Evolutionary conservation across 2,888 invertebrate genomes (phyloP).

Genomic region (Lymantria dispar): DNA sequence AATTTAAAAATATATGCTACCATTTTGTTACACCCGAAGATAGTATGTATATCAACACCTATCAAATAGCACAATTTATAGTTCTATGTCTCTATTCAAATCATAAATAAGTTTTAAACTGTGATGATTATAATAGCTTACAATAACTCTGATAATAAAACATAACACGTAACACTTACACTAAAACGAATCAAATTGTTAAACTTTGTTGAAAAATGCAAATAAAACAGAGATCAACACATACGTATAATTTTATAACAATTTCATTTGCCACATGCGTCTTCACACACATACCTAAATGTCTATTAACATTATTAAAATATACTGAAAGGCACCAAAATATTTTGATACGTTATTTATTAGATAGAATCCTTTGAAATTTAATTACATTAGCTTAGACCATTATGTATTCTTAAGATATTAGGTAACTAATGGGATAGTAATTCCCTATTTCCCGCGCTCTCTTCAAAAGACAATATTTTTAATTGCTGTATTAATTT

Average conservation of each 20-base stretch:
- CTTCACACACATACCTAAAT: slow-evolving; percentile 7
- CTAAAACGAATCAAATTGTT: slow-evolving; percentile 19
- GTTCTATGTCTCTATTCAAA: too few relatives aligned
- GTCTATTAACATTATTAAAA: slow-evolving; percentile 26
- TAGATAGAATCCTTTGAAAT: not conserved
- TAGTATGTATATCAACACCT: too few relatives aligned
- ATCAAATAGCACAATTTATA: too few relatives aligned
- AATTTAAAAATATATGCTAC: too few relatives aligned
- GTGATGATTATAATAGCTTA: not conserved
- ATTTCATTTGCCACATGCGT: slow-evolving; percentile 6
- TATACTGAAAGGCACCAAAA: slow-evolving; percentile 42
- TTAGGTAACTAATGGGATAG: not conserved
- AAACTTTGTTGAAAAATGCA: slow-evolving; percentile 25
- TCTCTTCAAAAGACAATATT: too few relatives aligned
- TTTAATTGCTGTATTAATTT: too few relatives aligned
- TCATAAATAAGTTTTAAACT: too few relatives aligned
- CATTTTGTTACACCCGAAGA: too few relatives aligned
- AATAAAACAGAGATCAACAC: slow-evolving; percentile 31
- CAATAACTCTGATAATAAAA: slow-evolving; percentile 10
- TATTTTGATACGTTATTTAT: slow-evolving; percentile 27
- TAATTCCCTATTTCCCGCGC: not conserved
- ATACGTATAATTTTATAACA: slow-evolving; percentile 10
- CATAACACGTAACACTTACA: slow-evolving; percentile 27
- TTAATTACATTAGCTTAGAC: not conserved
- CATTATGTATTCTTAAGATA: not conserved